Conservation (phyloP, 1,140 invertebrate species). For the Trachymyrmex cornetzi region DNA sequence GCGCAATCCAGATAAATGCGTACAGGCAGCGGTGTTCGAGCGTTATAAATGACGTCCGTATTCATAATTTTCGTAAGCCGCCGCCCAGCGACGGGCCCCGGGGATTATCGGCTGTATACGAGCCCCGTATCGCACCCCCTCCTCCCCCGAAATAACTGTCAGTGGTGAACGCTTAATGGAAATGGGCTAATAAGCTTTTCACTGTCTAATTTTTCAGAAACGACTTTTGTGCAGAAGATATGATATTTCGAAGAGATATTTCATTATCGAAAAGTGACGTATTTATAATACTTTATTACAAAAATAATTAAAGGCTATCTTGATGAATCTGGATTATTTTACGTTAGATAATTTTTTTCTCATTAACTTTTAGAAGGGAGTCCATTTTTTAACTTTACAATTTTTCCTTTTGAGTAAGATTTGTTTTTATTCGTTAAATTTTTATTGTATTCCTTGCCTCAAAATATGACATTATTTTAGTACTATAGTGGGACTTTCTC, state of each 20-base stretch:
- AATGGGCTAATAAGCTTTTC: slow-evolving; percentile 53
- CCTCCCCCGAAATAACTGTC: slow-evolving; percentile 43
- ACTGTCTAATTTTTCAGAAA: slow-evolving; percentile 46
- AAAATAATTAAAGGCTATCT: background rate
- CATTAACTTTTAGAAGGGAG: background rate
- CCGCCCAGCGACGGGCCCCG: slow-evolving; percentile 62
- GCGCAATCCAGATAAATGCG: slow-evolving; percentile 75
- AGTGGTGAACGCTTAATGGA: background rate
- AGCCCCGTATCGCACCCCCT: slow-evolving; percentile 21
- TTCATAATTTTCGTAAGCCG: slow-evolving; percentile 80
- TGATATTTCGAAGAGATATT: background rate
- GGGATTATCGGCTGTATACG: slow-evolving; percentile 63
- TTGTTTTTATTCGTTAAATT: too few species aligned
- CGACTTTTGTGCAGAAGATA: background rate
- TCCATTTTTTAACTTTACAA: too few species aligned
- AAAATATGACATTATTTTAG: too few species aligned
- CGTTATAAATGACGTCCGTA: slow-evolving; percentile 79
- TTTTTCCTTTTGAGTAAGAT: too few species aligned
- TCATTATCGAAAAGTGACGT: background rate
- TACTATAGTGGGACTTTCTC: too few species aligned
- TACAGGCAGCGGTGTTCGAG: slow-evolving; percentile 65
- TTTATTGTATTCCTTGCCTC: too few species aligned
- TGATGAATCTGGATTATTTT: background rate
- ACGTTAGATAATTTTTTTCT: background rate
- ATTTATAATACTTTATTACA: background rate